These are phyloP conservation scores for Spatulosminthurus flaviceps DNA, from an alignment of 2,888 invertebrate genomes.

Conservation along the genomic window DNA sequence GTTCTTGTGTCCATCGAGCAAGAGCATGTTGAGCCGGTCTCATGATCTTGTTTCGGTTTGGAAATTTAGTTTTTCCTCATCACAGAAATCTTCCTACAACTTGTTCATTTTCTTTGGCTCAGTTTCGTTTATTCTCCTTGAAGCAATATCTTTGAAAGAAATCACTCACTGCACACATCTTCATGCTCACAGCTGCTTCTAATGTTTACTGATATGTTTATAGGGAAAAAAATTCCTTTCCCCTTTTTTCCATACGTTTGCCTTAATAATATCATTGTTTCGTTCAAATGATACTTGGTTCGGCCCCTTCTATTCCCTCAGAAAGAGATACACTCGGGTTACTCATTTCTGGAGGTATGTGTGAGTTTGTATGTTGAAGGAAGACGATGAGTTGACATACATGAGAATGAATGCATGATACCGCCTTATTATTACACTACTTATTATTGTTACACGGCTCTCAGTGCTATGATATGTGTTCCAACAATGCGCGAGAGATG, in stretches of 20 bases:
- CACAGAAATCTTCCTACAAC: neutral
- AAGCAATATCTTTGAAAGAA: neutral
- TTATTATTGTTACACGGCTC: constrained; percentile 1
- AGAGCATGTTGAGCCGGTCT: neutral
- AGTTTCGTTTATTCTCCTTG: neutral
- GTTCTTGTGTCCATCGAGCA: neutral
- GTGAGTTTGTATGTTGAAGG: neutral
- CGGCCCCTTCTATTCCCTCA: constrained; percentile 19
- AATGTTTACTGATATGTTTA: no score
- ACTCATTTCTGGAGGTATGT: neutral
- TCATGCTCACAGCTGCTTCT: no score
- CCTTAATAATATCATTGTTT: constrained; percentile 43
- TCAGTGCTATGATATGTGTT: neutral
- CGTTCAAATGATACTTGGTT: constrained; percentile 28
- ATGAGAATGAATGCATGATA: constrained; percentile 19
- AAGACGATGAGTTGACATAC: neutral
- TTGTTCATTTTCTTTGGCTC: constrained; percentile 12
- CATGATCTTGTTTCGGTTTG: neutral
- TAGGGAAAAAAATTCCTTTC: no score
- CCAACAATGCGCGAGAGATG: neutral
- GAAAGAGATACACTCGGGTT: neutral
- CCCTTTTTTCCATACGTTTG: neutral
- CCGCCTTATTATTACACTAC: constrained; percentile 35
- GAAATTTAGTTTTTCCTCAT: neutral
- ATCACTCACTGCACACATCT: no score